Evolutionary conservation across 92 coral and sea anemone genomes (phyloP).

Genomic region (Pocillopora meandrina): DNA sequence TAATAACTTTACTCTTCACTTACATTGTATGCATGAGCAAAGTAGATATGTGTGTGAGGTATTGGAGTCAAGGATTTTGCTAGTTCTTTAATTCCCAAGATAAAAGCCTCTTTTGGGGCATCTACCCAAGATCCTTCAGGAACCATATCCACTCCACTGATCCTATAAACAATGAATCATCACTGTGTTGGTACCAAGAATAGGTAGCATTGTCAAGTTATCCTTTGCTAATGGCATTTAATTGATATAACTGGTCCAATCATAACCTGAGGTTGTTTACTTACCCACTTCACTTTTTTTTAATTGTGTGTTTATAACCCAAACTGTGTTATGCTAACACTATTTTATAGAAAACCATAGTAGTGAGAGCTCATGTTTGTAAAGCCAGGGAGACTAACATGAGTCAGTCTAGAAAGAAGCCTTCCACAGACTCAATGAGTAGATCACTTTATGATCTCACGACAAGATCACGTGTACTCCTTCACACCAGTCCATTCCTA

Average conservation of each 20-base stretch:
- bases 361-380: too few relatives aligned
- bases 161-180: conserved; percentile 23
- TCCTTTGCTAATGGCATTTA: not conserved
- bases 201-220: not conserved
- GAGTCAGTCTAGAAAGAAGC: too few relatives aligned
- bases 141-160: conserved; percentile 63
- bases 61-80: conserved; percentile 53
- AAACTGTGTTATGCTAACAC: too few relatives aligned
- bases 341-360: too few relatives aligned
- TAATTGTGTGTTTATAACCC: too few relatives aligned
- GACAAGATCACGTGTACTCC: too few relatives aligned
- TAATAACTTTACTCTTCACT: not conserved
- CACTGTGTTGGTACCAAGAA: not conserved
- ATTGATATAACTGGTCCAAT: too few relatives aligned
- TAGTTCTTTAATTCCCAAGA: conserved; percentile 79
- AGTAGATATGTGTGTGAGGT: conserved; percentile 66
- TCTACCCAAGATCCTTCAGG: conserved; percentile 64
- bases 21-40: conserved; percentile 89
- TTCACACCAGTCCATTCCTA: not conserved
- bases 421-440: too few relatives aligned
- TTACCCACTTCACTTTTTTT: too few relatives aligned
- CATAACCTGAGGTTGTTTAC: too few relatives aligned
- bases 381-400: too few relatives aligned
- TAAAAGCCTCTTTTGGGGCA: conserved; percentile 83
- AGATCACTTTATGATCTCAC: too few relatives aligned